These are phyloP conservation scores for Dasypolia templi DNA, from an alignment of 2,888 invertebrate genomes.

Conservation along the genomic window DNA sequence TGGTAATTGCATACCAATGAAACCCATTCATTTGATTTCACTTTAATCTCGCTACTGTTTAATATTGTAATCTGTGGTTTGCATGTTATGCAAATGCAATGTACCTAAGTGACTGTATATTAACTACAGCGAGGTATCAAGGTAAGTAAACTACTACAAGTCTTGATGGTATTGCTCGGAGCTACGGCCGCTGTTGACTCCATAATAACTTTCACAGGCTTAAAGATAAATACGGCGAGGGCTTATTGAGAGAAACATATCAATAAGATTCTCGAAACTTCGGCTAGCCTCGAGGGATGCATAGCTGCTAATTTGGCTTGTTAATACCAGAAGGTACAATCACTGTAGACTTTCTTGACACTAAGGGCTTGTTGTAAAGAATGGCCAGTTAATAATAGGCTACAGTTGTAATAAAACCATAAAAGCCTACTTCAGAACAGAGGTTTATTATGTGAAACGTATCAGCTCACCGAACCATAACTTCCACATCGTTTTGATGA, in stretches of 20 bases:
- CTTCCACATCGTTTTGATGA: conserved; percentile 41
- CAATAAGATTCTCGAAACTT: conserved; percentile 58
- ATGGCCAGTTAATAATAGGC: neutral
- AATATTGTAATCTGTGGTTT: conserved; percentile 25
- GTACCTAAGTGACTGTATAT: conserved; percentile 29
- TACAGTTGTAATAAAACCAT: conserved; percentile 11
- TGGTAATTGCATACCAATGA: conserved; percentile 45
- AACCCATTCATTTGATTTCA: conserved; percentile 51
- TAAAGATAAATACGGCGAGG: conserved; percentile 56
- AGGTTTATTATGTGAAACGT: conserved; percentile 33
- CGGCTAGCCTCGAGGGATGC: conserved; percentile 47
- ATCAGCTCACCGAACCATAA: conserved; percentile 46
- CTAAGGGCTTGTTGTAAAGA: conserved; percentile 14
- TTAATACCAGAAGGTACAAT: conserved; percentile 27
- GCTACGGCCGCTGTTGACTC: conserved; percentile 48
- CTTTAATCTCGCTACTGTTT: conserved; percentile 41
- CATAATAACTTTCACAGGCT: conserved; percentile 50
- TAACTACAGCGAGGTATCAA: conserved; percentile 27
- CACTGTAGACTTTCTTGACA: conserved; percentile 10
- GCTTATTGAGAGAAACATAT: conserved; percentile 57
- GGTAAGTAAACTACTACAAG: conserved; percentile 45
- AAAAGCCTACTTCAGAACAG: conserved; percentile 26
- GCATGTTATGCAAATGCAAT: conserved; percentile 18
- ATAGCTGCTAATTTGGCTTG: conserved; percentile 39
- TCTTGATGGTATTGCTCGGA: conserved; percentile 24